Evolutionary conservation across 2,113 vertebrate species (phyloP), one percentile per base, ranked within the genome.

Genomic region (Motacilla alba): DNA sequence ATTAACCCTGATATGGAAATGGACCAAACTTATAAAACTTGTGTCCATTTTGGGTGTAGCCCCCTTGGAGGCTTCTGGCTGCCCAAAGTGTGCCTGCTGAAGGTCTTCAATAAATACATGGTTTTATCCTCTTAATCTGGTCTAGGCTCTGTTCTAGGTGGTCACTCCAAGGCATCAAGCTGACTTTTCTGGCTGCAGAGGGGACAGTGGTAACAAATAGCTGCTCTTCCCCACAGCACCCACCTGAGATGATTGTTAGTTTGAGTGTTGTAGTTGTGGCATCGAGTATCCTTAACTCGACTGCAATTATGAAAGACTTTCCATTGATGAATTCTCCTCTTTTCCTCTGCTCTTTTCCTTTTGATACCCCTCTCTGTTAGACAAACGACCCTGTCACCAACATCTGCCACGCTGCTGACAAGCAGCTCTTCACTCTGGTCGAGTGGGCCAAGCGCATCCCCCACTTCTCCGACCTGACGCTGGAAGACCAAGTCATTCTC

Each of bases 401-500:
- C 92, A 99, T 99, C 94, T 99, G 99, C 97, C 99, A 99, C 0
- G 99, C 99, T 0, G 99, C 99, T 5, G 99, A 99, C 95, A 99
- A 99, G 91, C 99, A 99, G 97, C 99, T 99, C 56, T 99, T 99
- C 96, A 99, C 99, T 1, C 97, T 99, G 0, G 99, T 99, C 0
- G 99, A 99, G 91, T 99, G 99, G 99, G 99, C 99, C 78, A 99
- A 99, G 95, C 98, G 99, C 88, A 99, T 99, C 69, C 99, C 99
- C 0, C 98, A 99, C 95, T 99, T 99, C 98, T 99, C 99, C 0
- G 98, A 99, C 72, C 98, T 99, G 82, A 98, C 98, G 0, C 94
- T 99, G 72, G 99, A 99, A 55, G 99, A 99, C 96, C 99, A 99
- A 96, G 99, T 99, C 95, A 99, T 99, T 92, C 97, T 99, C 43